Evolutionary conservation across 2,888 invertebrate genomes (phyloP).

Genomic region (Drosophila macrospina): DNA sequence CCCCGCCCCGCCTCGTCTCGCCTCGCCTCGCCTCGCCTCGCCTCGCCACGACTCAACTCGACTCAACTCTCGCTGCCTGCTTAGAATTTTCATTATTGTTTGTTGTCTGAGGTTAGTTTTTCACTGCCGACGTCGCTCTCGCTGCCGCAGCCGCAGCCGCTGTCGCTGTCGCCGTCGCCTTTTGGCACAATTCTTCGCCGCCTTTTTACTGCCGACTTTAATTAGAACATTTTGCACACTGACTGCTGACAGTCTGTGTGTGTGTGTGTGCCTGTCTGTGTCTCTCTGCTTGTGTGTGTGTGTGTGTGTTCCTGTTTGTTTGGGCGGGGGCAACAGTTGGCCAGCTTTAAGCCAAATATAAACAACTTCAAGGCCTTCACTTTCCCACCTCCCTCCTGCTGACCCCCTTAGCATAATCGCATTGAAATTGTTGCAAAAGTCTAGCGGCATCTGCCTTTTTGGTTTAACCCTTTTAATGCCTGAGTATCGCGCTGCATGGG

Average conservation of each 20-base stretch:
- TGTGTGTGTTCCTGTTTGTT: constrained; percentile 17
- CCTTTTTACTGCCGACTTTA: constrained; percentile 77
- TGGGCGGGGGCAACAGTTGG: constrained; percentile 69
- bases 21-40: neutral
- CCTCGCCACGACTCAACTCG: neutral
- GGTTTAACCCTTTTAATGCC: constrained; percentile 39
- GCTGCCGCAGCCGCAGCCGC: neutral
- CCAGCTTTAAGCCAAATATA: constrained; percentile 66
- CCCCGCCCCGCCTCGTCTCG: neutral
- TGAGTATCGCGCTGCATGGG: constrained; percentile 43
- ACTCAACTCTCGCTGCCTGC: constrained; percentile 53
- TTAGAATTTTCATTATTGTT: constrained; percentile 78
- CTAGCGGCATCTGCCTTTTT: constrained; percentile 49
- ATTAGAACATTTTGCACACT: constrained; percentile 75
- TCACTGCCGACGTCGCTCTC: constrained; percentile 64
- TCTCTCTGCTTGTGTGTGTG: neutral
- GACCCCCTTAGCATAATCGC: constrained; percentile 36
- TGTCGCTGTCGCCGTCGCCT: constrained; percentile 39
- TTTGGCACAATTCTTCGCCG: constrained; percentile 74
- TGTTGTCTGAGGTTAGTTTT: constrained; percentile 81
- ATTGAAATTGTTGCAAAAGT: constrained; percentile 52
- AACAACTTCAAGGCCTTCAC: constrained; percentile 37
- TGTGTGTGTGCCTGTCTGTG: neutral
- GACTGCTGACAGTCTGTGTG: constrained; percentile 53
- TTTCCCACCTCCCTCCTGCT: neutral